Evolutionary conservation across 2,888 invertebrate genomes (phyloP), one percentile per base, ranked within the genome.

Genomic region (Monopis laevigella): DNA sequence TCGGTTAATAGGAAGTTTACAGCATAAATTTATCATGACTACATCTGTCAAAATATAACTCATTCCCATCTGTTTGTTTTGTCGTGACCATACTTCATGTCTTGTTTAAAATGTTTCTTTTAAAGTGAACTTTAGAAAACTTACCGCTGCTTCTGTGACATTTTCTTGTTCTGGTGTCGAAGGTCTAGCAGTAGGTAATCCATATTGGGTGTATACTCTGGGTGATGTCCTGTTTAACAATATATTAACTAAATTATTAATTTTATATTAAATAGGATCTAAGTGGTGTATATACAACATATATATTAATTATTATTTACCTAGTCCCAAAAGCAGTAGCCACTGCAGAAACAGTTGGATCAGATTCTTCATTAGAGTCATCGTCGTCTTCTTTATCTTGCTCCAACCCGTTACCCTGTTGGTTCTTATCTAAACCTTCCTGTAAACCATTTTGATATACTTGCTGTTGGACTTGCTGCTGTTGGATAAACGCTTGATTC

Each of bases 311-410:
- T n/a, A n/a, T n/a, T n/a, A 60, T 66, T 61, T 43, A 77, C 78
- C 78, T 75, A 53, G 72, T 44, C 7, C 77, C 80, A 51, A 77
- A 78, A 44, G 74, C 74, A 24, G 75, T 77, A 2, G 80, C 77
- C 1, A 77, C 70, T 1, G 80, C 74, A 2, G 68, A 69, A 1
- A 65, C 72, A 17, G 52, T 66, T 34, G 54, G 51, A n/a, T 55
- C 61, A 30, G 58, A 59, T 19, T 62, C 58, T 24, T 51, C 45
- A 8, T 48, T 43, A 26, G 48, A 43, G 2, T 58, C 55, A 28
- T 53, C 57, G 1, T 62, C 58, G 2, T 52, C 49, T 10, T 58
- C 58, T n/a, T n/a, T n/a, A n/a, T n/a, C 38, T 59, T 54, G 56
- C 1, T 73, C 73, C 4, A 78, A 51, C 10, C 59, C 66, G 47